Conservation (phyloP, 2,113 vertebrate genomes). For the Lagopus muta region DNA sequence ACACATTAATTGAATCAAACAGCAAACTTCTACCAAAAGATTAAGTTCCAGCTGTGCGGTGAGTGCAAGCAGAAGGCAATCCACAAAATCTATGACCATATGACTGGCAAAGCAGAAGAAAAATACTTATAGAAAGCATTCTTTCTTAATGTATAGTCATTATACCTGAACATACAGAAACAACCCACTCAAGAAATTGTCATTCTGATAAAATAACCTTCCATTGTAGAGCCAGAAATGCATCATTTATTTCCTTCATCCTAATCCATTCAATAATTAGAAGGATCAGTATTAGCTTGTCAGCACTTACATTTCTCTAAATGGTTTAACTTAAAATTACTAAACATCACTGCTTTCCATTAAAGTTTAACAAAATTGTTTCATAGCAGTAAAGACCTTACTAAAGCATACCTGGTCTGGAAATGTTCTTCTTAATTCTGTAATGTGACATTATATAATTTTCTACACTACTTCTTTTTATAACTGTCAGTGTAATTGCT, state of each 20-base stretch:
- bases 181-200: neutral
- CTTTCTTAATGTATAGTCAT: neutral
- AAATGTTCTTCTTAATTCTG: neutral
- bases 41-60: neutral
- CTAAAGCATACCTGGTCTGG: neutral
- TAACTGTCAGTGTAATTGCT: neutral
- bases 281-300: constrained; percentile 42
- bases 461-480: neutral
- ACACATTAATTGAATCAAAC: neutral
- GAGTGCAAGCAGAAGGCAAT: neutral
- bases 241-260: constrained; percentile 1
- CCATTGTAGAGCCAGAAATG: constrained; percentile 4
- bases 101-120: constrained; percentile 35
- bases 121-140: constrained; percentile 20
- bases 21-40: neutral
- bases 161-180: constrained; percentile 4
- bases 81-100: neutral
- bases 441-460: too few relatives aligned
- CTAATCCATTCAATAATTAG: constrained; percentile 49
- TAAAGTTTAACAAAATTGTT: constrained; percentile 24
- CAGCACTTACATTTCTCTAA: constrained; percentile 54
- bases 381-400: neutral
- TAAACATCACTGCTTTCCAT: constrained; percentile 41
- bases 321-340: constrained; percentile 56
- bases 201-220: constrained; percentile 45